A percentile compares a stretch with the other conserved stretches of the same genome.
phyloP scores from a whole-genome alignment of 1,140 invertebrate species.

The Temnothorax nylanderi region DNA sequence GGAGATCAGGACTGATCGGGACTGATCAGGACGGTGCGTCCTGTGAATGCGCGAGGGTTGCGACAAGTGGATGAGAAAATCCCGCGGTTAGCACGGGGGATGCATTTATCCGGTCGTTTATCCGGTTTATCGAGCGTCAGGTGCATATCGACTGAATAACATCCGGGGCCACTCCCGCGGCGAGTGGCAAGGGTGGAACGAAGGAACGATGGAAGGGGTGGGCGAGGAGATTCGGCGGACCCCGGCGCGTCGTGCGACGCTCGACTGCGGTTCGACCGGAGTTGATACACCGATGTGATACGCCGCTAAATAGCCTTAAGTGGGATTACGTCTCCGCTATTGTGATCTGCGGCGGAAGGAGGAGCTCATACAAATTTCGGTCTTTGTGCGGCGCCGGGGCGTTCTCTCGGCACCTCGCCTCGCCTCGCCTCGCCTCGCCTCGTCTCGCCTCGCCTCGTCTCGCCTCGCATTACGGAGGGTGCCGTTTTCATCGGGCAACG shows the following conservation, averaged over 20 bases:
- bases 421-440: background rate
- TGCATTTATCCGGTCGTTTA: constrained; percentile 58
- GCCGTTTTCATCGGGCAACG: background rate
- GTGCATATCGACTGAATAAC: constrained; percentile 80
- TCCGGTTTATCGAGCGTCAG: constrained; percentile 72
- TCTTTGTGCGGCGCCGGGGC: constrained; percentile 39
- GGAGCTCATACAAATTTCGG: constrained; percentile 50
- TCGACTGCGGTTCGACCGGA: constrained; percentile 68
- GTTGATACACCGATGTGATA: constrained; percentile 66
- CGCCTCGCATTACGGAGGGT: background rate
- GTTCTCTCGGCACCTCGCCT: constrained; percentile 13
- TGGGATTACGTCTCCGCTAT: constrained; percentile 71
- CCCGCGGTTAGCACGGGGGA: constrained; percentile 34
- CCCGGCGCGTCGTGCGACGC: constrained; percentile 39
- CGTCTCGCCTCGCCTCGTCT: background rate
- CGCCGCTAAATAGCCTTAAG: constrained; percentile 76
- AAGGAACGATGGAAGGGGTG: background rate
- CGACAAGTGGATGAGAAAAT: constrained; percentile 57
- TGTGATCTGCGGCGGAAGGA: constrained; percentile 8
- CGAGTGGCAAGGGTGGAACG: constrained; percentile 9
- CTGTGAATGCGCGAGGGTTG: background rate
- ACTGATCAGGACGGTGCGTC: too few species aligned
- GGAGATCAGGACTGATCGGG: background rate
- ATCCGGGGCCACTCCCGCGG: constrained; percentile 62
- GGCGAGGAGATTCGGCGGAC: constrained; percentile 26